These are phyloP conservation scores for Pseudopleuronectes americanus DNA, from an alignment of 2,797 vertebrate species.

Conservation along the genomic window DNA sequence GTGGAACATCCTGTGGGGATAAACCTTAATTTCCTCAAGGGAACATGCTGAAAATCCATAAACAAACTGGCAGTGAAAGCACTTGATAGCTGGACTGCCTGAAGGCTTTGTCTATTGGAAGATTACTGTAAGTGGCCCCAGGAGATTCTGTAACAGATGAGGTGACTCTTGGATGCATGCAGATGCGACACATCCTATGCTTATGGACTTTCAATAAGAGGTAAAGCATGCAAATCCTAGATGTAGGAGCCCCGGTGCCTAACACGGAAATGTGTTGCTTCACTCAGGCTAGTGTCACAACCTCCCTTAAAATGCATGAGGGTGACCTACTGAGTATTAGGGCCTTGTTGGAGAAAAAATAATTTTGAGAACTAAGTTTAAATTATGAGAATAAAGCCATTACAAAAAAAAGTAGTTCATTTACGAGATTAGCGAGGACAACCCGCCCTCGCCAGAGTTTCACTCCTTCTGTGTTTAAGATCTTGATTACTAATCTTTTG, in stretches of 20 bases:
- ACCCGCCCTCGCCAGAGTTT: too few species aligned
- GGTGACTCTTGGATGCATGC: constrained; percentile 56
- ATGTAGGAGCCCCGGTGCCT: neutral
- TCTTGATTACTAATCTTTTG: too few species aligned
- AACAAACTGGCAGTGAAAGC: constrained; percentile 66
- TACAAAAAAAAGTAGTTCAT: too few species aligned
- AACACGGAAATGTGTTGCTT: constrained; percentile 14
- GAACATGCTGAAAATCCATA: constrained; percentile 73
- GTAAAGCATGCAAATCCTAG: constrained; percentile 27
- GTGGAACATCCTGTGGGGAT: constrained; percentile 60
- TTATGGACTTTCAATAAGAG: constrained; percentile 63
- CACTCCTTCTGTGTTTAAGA: too few species aligned
- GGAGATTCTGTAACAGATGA: constrained; percentile 67
- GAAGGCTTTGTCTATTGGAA: constrained; percentile 68
- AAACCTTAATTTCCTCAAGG: constrained; percentile 70
- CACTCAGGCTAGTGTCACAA: too few species aligned
- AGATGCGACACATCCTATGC: constrained; percentile 61
- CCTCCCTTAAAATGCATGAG: too few species aligned
- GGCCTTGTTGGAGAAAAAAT: too few species aligned
- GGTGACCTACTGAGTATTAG: too few species aligned
- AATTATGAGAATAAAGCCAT: too few species aligned
- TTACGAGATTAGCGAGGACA: too few species aligned
- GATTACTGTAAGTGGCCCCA: constrained; percentile 68
- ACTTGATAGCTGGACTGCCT: constrained; percentile 64
- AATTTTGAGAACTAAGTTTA: too few species aligned